A percentile compares a stretch with the other conserved stretches of the same genome.
These are phyloP conservation scores for Xiphorhynchus elegans DNA, from an alignment of 2,113 vertebrate species.

Conservation along the genomic window DNA sequence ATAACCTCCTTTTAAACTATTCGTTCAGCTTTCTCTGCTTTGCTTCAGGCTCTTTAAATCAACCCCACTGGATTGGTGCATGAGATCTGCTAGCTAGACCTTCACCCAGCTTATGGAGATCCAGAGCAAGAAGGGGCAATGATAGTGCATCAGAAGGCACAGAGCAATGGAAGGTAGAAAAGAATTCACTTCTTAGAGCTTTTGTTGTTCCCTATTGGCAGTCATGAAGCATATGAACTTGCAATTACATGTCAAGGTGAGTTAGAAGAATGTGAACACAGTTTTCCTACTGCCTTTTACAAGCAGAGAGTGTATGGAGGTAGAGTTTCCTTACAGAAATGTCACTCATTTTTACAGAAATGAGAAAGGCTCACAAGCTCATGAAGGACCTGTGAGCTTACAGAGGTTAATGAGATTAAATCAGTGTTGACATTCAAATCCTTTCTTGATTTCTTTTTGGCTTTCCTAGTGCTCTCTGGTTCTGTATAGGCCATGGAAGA, in stretches of 20 bases:
- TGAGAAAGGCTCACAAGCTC: background rate
- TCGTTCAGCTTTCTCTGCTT: background rate
- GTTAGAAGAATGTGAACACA: background rate
- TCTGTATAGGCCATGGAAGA: background rate
- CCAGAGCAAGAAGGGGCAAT: background rate
- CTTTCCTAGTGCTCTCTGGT: background rate
- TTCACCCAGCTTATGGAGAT: background rate
- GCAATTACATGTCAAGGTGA: background rate
- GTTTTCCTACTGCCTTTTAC: background rate
- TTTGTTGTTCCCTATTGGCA: background rate
- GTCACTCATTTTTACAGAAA: background rate
- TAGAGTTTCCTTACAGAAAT: background rate
- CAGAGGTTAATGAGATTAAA: background rate
- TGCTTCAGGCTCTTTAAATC: background rate
- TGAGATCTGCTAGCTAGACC: background rate
- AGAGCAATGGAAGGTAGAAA: background rate
- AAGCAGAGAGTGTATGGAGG: background rate
- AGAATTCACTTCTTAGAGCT: background rate
- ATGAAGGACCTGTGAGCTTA: background rate
- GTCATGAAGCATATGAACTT: background rate
- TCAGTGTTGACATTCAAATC: background rate
- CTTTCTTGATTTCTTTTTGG: background rate
- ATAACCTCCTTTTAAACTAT: background rate
- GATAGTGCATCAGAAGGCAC: background rate
- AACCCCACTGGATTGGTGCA: background rate